Evolutionary conservation across 1,140 invertebrate species (phyloP), one percentile per base, ranked within the genome.

Genomic region (Acromyrmex charruanus): DNA sequence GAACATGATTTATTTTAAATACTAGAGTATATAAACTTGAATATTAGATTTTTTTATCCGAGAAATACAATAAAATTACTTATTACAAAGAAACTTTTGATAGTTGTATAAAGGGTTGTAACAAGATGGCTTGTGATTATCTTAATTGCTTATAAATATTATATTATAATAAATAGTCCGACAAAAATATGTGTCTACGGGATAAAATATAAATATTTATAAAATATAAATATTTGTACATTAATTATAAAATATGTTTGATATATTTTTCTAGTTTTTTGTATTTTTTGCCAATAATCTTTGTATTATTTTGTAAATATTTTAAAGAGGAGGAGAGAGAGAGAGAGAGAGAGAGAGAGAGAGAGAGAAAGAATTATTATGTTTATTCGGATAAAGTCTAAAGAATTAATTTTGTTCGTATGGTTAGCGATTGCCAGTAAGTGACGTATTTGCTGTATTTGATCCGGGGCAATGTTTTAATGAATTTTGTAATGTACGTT

Each of bases 401-500:
- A 58, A 58, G 14, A 74, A 82, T 61, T 49, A 74, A 74, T 82
- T 71, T 35, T 9, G 31, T 49, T 61, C 12, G 18, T 68, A 39
- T 5, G 14, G 18, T 82, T 61, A 66, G 49, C 55, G 55, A 82
- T 82, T 82, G 69, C 61, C 35, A 7, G 39, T 69, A 18, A 39
- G 25, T 69, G 44, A 61, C 49, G 18, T 71, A 84, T 74, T 84
- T 63, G 69, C 25, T 1, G 68, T 25, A 25, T 18, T 61, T 74
- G 39, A 75, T 84, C 9, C 55, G 14, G 51, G 49, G 55, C 53
- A 25, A 74, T 75, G 39, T 84, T 84, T 75, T 75, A 84, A 84
- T 84, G 80, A 84, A 84, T 84, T 84, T 58, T 49, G 68, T 84
- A 84, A 84, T 51, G 80, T 84, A 31, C 69, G 49, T 84, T 84